These are phyloP conservation scores for Microplitis demolitor DNA, from an alignment of 1,140 invertebrate species.

Conservation along the genomic window DNA sequence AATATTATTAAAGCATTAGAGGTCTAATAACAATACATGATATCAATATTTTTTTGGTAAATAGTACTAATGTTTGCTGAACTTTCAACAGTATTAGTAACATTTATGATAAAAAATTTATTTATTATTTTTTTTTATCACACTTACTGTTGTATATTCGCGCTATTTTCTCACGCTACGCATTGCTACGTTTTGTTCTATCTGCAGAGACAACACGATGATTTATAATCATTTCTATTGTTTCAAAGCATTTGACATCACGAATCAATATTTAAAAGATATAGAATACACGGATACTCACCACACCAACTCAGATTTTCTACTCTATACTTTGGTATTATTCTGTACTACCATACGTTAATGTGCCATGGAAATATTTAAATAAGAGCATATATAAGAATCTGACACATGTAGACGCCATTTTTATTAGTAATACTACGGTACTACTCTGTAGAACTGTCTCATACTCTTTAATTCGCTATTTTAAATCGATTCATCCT, in stretches of 20 bases:
- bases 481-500: too few species aligned
- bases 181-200: background rate
- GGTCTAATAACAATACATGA: background rate
- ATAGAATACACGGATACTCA: constrained; percentile 10
- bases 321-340: too few species aligned
- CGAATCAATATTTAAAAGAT: constrained; percentile 30
- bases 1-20: too few species aligned
- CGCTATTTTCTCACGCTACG: background rate
- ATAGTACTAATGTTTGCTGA: background rate
- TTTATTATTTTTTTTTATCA: background rate
- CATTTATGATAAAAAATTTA: background rate
- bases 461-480: too few species aligned
- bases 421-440: too few species aligned
- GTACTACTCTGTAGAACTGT: too few species aligned
- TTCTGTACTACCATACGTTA: too few species aligned
- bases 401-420: too few species aligned
- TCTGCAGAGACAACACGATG: background rate
- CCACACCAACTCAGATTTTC: background rate
- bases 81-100: too few species aligned
- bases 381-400: too few species aligned
- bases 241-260: constrained; percentile 5
- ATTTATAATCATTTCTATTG: constrained; percentile 13
- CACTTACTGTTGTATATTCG: background rate
- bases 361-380: too few species aligned
- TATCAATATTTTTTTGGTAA: background rate